Percentiles rank a stretch among this genome's conserved stretches.
phyloP scores from a whole-genome alignment of 2,797 vertebrate genomes.

The Peromyscus attwateri region DNA sequence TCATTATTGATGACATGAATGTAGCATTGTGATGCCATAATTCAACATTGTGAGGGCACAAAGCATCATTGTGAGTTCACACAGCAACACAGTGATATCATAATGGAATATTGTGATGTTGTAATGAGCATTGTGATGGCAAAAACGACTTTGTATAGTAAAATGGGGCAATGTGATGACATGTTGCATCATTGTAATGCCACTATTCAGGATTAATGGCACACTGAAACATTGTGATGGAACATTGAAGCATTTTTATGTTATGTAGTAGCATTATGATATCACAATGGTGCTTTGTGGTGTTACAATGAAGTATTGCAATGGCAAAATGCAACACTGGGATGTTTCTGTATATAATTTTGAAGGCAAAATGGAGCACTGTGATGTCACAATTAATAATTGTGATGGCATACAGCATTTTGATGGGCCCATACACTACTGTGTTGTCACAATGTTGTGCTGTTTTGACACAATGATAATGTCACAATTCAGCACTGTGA shows the following conservation, averaged over 20 bases:
- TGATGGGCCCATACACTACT: not conserved
- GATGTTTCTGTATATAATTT: not conserved
- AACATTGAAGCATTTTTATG: not conserved
- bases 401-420: not conserved
- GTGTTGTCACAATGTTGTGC: not conserved
- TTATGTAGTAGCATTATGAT: not conserved
- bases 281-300: not conserved
- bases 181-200: not conserved
- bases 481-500: not conserved
- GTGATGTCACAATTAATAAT: not conserved
- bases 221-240: not conserved
- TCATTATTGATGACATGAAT: not conserved
- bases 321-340: not conserved
- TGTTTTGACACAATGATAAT: not conserved
- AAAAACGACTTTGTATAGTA: not conserved
- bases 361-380: not conserved
- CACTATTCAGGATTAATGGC: not conserved
- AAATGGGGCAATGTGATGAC: not conserved
- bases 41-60: not conserved
- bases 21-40: not conserved
- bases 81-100: not conserved
- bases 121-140: not conserved
- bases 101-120: not conserved
- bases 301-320: not conserved
- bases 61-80: not conserved